Evolutionary conservation across 2,888 invertebrate species (phyloP).

Genomic region (Metalampra italica): DNA sequence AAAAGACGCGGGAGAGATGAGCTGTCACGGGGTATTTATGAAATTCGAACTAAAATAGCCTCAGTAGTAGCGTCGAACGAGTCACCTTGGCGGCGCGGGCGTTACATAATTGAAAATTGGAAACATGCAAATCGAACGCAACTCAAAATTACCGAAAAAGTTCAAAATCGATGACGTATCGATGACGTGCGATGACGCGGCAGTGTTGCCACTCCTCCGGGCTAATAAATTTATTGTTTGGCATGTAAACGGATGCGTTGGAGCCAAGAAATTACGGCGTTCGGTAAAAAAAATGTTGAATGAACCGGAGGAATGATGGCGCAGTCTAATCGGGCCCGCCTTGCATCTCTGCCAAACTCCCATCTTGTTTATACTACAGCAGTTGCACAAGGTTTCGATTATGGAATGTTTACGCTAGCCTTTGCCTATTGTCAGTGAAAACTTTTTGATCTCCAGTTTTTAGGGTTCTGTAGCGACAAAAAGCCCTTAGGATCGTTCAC

Average conservation of each 20-base stretch:
- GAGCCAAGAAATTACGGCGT: slow-evolving; percentile 78
- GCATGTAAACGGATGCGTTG: slow-evolving; percentile 78
- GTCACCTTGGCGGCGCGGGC: slow-evolving; percentile 72
- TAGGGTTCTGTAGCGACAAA: no score
- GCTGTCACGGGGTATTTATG: slow-evolving; percentile 78
- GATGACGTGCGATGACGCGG: slow-evolving; percentile 68
- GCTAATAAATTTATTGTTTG: slow-evolving; percentile 79
- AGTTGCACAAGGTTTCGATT: slow-evolving; percentile 9
- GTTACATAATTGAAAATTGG: slow-evolving; percentile 50
- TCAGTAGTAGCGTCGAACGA: slow-evolving; percentile 68
- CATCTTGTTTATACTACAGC: slow-evolving; percentile 51
- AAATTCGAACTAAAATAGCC: slow-evolving; percentile 76
- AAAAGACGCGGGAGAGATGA: slow-evolving; percentile 72
- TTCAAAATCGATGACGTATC: slow-evolving; percentile 60
- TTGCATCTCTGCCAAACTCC: slow-evolving; percentile 67
- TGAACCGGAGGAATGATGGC: slow-evolving; percentile 71
- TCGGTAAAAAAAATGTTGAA: slow-evolving; percentile 77
- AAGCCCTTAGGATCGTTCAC: no score
- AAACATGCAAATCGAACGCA: slow-evolving; percentile 40
- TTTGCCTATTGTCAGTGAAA: no score
- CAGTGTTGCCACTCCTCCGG: slow-evolving; percentile 74
- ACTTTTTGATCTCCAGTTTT: no score
- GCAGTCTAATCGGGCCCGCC: slow-evolving; percentile 58
- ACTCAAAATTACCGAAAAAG: slow-evolving; percentile 48
- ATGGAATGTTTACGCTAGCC: slow-evolving; percentile 7